These are phyloP conservation scores for Chunga burmeisteri DNA, from an alignment of 2,113 vertebrate species.

Conservation along the genomic window DNA sequence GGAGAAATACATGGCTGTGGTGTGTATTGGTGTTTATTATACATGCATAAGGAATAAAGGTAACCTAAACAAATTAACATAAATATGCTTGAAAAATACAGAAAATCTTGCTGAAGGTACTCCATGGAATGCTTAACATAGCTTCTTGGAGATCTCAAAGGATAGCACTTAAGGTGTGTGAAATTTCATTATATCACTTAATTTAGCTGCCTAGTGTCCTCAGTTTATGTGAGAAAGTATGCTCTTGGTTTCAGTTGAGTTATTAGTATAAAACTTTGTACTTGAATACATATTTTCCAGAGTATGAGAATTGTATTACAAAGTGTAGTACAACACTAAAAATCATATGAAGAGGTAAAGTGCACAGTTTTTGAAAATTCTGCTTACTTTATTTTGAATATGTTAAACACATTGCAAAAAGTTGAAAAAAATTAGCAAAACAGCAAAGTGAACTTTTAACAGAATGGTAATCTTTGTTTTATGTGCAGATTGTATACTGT, in stretches of 20 bases:
- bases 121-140: neutral
- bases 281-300: neutral
- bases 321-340: neutral
- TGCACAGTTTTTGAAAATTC: neutral
- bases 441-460: neutral
- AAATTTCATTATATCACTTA: neutral
- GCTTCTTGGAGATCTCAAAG: neutral
- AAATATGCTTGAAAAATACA: neutral
- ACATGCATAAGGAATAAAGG: neutral
- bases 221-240: neutral
- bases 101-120: neutral
- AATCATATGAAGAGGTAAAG: neutral
- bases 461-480: neutral
- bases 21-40: neutral
- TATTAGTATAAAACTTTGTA: neutral
- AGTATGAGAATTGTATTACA: neutral
- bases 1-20: neutral
- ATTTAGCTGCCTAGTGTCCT: neutral
- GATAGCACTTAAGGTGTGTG: neutral
- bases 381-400: neutral
- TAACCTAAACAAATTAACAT: neutral
- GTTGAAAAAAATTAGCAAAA: neutral
- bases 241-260: neutral
- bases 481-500: neutral
- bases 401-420: neutral